Conservation (phyloP, 2,113 vertebrate genomes). For the Sinocyclocheilus rhinocerous region DNA sequence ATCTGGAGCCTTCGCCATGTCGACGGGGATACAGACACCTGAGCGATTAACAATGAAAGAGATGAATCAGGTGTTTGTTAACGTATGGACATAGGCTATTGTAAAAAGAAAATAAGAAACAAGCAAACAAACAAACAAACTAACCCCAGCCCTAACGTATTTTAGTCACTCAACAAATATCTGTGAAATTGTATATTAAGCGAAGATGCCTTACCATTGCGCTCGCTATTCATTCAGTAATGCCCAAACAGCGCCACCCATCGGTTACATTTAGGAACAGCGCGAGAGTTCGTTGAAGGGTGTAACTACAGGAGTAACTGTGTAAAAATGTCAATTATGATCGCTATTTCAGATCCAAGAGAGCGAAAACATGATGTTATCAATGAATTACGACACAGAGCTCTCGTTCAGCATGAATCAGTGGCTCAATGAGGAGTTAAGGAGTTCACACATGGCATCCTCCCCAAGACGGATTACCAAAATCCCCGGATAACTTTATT, state of each 20-base stretch:
- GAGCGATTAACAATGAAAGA: neutral
- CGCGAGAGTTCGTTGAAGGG: neutral
- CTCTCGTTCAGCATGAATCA: neutral
- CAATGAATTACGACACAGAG: neutral
- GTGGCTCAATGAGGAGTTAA: conserved; percentile 39
- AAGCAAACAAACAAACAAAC: neutral
- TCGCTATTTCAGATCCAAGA: neutral
- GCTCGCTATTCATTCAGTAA: neutral
- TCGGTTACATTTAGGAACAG: conserved; percentile 30
- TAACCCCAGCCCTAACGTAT: neutral
- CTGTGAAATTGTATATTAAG: neutral
- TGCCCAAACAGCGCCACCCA: conserved; percentile 65
- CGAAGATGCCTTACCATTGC: conserved; percentile 15
- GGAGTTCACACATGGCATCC: conserved; percentile 51
- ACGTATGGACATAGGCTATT: neutral
- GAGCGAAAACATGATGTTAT: neutral
- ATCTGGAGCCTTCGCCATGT: conserved; percentile 68
- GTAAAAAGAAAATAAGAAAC: neutral
- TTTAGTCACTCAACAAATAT: neutral
- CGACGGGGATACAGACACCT: conserved; percentile 53
- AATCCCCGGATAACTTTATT: conserved; percentile 55
- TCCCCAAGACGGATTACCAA: conserved; percentile 57
- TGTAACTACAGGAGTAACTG: neutral
- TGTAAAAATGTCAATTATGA: neutral
- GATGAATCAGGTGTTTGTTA: neutral